Evolutionary conservation across 2,113 vertebrate species (phyloP), one percentile per base, ranked within the genome.

Genomic region (Salvator merianae): DNA sequence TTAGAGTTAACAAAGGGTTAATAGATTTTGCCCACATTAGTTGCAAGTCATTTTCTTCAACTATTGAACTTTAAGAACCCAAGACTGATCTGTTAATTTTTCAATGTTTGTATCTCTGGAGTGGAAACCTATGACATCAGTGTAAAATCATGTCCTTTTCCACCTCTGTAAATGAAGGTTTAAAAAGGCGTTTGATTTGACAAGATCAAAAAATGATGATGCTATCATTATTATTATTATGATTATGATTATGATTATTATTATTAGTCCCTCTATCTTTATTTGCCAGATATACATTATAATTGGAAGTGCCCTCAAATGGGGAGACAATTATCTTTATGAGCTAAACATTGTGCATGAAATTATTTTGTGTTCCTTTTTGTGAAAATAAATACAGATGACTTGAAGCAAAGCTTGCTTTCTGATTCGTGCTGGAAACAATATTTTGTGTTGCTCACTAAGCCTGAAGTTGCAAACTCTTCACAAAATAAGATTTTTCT

Each of bases 371-470:
- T 32, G 68, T 87, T 90, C 83, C 66, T 75, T 77, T 84, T 70
- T 16, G 30, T 88, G 85, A 85, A 63, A 94, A 94, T 94, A 93
- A 94, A 94, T 86, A 82, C 84, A 82, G 84, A 73, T 75, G 84
- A 83, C 72, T 84, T 85, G 77, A 53, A 93, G 74, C 89, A 68
- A n/a, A 65, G 5, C 74, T 79, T 50, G 12, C 82, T 89, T 88
- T 83, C 82, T 87, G 34, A 86, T 89, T 88, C 3, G 0, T 73
- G 74, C 69, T 79, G 62, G 84, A 72, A 79, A 63, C 32, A 77
- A 43, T 32, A 12, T 24, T 24, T 66, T 32, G 40, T 38, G 53
- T 50, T 73, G 32, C 55, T 7, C n/a, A 47, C n/a, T 70, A 38
- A 71, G 75, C 30, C 24, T 72, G 50, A 71, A 62, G 65, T 65